Base-by-base conservation (phyloP, 2,113 vertebrate species). In the Crotalus viridis region DNA sequence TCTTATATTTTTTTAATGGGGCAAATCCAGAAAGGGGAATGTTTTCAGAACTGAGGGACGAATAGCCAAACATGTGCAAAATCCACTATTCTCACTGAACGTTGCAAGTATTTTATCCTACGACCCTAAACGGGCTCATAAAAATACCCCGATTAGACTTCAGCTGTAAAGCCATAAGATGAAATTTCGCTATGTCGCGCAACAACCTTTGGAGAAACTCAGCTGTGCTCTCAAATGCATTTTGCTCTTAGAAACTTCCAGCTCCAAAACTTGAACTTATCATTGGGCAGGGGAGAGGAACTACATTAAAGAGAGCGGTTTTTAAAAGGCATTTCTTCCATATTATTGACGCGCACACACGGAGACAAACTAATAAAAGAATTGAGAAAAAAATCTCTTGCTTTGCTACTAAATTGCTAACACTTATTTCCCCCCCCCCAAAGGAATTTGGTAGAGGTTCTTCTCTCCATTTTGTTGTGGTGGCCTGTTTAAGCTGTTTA, bases 401-500 rank as follows among this genome's bases (percentile, higher is more conserved):
- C 88, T 55, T n/a, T 43, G 48, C 52, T 61, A 61, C 39, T 92
- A 93, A 93, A 93, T 90, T 89, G 90, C 87, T 94, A 90, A 9
- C 59, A 94, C 90, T 95, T 95, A 95, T 51, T 51, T 9, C 8
- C 8, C 48, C 48, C 48, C 48, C 48, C 48, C 48, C 86, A 95
- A 93, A 96, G 96, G 94, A 95, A 95, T 95, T 95, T 95, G 96
- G 91, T 92, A 93, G 92, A 94, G 95, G 91, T 95, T 95, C 92
- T 95, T 96, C 91, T 90, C 95, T 96, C 95, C 95, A 95, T 94
- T 97, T 98, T 97, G 97, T 33, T 98, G 97, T 96, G 97, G 97
- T 98, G 98, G 98, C 97, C 98, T 97, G 97, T 96, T 97, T 95
- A 96, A 97, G 98, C 98, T 99, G 98, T 99, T 99, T 99, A 99